These are phyloP conservation scores for Petroica traversi DNA, from an alignment of 2,113 vertebrate genomes.

Conservation along the genomic window DNA sequence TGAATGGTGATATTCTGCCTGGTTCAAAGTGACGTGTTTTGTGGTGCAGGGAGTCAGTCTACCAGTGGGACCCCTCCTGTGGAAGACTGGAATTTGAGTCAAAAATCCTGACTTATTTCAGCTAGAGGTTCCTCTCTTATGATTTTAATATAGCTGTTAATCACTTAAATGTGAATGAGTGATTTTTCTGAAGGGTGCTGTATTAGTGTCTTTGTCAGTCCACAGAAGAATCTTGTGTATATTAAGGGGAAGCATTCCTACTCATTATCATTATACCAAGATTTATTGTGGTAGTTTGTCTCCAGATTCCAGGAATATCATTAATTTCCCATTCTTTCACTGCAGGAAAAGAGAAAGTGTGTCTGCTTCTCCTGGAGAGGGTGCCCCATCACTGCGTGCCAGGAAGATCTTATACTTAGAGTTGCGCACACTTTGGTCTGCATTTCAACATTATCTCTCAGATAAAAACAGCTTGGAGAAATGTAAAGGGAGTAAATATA, in stretches of 20 bases:
- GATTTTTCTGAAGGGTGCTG: background rate
- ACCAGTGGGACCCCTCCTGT: background rate
- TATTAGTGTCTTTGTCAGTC: background rate
- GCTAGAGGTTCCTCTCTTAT: background rate
- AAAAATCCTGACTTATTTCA: background rate
- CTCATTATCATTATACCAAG: background rate
- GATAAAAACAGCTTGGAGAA: background rate
- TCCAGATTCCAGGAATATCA: background rate
- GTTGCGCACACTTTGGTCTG: background rate
- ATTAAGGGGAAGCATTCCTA: background rate
- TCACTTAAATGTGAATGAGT: background rate
- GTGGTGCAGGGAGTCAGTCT: background rate
- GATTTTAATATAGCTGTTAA: background rate
- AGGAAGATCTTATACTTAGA: fast-evolving
- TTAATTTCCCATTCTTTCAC: background rate
- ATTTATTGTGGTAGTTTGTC: background rate
- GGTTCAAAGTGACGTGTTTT: background rate
- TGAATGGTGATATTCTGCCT: background rate
- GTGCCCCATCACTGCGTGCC: background rate
- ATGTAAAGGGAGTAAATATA: background rate
- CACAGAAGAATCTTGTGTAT: background rate
- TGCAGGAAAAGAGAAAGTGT: background rate
- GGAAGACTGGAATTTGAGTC: background rate
- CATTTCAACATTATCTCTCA: background rate
- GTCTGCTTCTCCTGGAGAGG: slow-evolving; percentile 9